Conservation (phyloP, 2,797 vertebrate species). For the Onychomys leucogaster region DNA sequence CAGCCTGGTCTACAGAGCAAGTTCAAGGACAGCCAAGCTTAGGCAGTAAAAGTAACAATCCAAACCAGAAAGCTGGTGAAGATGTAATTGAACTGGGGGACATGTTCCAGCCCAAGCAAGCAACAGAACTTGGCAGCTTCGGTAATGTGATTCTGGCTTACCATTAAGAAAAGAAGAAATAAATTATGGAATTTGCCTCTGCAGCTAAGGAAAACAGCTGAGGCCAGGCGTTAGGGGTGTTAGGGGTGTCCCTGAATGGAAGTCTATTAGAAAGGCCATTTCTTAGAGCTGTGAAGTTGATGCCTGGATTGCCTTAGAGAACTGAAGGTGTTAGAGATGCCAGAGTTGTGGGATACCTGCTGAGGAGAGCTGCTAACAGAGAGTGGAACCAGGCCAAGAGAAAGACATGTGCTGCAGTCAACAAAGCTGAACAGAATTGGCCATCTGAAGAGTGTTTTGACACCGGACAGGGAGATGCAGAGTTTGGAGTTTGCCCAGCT, state of each 20-base stretch:
- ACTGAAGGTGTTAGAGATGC: neutral
- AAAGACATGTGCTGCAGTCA: neutral
- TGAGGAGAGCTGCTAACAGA: neutral
- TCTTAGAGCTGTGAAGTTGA: neutral
- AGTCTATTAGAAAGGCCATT: neutral
- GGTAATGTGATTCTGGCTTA: neutral
- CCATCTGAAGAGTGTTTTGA: neutral
- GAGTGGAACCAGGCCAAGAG: neutral
- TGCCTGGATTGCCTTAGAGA: neutral
- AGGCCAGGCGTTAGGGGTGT: neutral
- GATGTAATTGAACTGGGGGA: neutral
- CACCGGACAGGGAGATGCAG: neutral
- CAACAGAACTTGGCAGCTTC: neutral
- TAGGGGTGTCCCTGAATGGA: neutral
- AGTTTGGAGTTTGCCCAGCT: neutral
- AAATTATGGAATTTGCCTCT: neutral
- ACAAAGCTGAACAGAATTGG: neutral
- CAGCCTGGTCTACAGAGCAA: neutral
- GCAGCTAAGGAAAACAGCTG: neutral
- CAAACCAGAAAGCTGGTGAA: neutral
- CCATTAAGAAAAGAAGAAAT: neutral
- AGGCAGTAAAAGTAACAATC: neutral
- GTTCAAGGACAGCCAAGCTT: neutral
- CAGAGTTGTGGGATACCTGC: neutral
- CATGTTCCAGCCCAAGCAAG: neutral